Base-by-base conservation (phyloP, 64 coral and sea anemone species). In the Actinia tenebrosa region DNA sequence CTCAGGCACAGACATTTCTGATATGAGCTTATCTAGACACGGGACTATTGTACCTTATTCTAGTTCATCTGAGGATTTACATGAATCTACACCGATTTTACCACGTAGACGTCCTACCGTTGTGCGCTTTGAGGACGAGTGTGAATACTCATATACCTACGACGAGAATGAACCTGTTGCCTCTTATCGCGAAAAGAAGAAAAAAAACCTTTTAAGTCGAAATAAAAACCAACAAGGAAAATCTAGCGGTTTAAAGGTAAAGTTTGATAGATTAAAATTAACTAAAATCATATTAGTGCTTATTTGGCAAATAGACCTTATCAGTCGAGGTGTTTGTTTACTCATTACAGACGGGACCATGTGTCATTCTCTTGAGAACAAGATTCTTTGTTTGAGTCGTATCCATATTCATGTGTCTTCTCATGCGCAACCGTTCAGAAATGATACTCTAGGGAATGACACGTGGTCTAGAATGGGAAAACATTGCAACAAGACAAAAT, bases 61-160 rank as follows among this genome's bases (percentile, higher is more conserved):
- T 30, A 75, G 79, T n/a, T 81, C 79, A 10, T 81, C 79, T 53
- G 79, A 81, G 18, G 45, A 53, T 81, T 37, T 53, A 81, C 16
- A 75, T 3, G 23, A 75, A 30, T 30, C 1, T 26, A 14, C 23
- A 25, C 25, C 69, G 27, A 42, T 75, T 75, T 0, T 75, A 1
- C 25, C 23, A 13, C 69, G 27, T 53, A 45, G 79, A 20, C 44
- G 79, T 8, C 42, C 79, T 19, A 50, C 79, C 6, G 46, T 81
- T 53, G 79, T 81, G 7, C 79, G 79, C 22, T 81, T 81, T 81
- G 79, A 81, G 50, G 79, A 81, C 18, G 79, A 81, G 45, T 81
- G 69, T 45, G 43, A 81, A 15, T 22, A 52, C 45, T 52, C 18
- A 19, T 45, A 53, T 22, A 16, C 45, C 8, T 75, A 72, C 27